Evolutionary conservation across 2,113 vertebrate genomes (phyloP).

Genomic region (Mobula birostris): DNA sequence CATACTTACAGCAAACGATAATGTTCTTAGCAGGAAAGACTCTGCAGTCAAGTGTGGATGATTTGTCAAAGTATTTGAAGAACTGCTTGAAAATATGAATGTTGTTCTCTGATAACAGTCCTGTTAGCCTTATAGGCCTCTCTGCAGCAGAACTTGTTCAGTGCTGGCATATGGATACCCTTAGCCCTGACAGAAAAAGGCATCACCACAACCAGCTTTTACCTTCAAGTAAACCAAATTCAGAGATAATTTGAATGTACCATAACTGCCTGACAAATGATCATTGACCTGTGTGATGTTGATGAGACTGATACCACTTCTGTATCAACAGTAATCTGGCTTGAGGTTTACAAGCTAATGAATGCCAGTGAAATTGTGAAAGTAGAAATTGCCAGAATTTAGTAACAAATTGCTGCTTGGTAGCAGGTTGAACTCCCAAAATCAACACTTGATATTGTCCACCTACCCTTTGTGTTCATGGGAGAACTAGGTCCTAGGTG

Average conservation of each 20-base stretch:
- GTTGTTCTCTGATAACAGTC: background rate
- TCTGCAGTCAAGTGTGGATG: background rate
- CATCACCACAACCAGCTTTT: background rate
- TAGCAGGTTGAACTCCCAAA: no score
- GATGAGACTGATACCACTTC: background rate
- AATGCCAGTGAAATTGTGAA: no score
- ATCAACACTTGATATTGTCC: no score
- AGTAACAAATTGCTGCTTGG: no score
- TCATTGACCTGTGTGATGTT: background rate
- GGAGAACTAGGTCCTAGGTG: no score
- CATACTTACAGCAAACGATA: background rate
- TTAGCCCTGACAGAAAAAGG: background rate
- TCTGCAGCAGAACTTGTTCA: background rate
- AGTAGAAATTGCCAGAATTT: no score
- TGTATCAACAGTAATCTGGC: background rate
- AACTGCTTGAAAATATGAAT: background rate
- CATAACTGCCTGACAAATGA: background rate
- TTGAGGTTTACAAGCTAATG: no score
- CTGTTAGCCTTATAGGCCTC: background rate
- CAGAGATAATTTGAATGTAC: background rate
- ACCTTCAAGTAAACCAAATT: background rate
- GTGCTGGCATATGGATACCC: background rate
- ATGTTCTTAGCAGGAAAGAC: background rate
- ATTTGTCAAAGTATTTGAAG: background rate
- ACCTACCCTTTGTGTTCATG: no score